Conservation (phyloP, 2,113 vertebrate genomes). For the Rattus norvegicus region DNA sequence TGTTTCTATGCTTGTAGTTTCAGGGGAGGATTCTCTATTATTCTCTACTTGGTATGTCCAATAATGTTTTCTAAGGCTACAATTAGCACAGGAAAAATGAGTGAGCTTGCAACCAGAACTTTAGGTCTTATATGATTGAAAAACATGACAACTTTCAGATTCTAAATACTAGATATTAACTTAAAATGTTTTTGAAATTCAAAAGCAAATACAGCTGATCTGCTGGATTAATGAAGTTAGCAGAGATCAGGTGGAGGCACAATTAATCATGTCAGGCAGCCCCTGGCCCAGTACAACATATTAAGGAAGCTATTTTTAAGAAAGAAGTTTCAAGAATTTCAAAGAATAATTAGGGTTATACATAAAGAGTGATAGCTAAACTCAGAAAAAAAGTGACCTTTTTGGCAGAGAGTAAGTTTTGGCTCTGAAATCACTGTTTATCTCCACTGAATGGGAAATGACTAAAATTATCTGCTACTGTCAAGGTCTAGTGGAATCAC, state of each 20-base stretch:
- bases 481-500: background rate
- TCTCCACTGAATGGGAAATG: background rate
- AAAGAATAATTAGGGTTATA: background rate
- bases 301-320: background rate
- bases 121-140: background rate
- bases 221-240: background rate
- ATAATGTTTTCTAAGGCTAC: background rate
- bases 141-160: slow-evolving; percentile 1
- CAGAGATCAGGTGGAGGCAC: background rate
- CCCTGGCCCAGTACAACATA: background rate
- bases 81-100: background rate
- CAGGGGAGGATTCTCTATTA: background rate
- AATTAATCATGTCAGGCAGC: background rate
- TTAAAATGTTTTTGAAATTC: slow-evolving; percentile 38
- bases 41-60: background rate
- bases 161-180: background rate
- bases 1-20: background rate
- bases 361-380: background rate
- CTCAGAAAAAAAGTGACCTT: background rate
- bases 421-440: background rate
- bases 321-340: background rate
- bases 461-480: background rate
- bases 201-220: background rate
- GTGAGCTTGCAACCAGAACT: background rate
- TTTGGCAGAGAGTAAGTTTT: background rate